phyloP scores from a whole-genome alignment of 2,113 vertebrate genomes.

The Tetrax tetrax region DNA sequence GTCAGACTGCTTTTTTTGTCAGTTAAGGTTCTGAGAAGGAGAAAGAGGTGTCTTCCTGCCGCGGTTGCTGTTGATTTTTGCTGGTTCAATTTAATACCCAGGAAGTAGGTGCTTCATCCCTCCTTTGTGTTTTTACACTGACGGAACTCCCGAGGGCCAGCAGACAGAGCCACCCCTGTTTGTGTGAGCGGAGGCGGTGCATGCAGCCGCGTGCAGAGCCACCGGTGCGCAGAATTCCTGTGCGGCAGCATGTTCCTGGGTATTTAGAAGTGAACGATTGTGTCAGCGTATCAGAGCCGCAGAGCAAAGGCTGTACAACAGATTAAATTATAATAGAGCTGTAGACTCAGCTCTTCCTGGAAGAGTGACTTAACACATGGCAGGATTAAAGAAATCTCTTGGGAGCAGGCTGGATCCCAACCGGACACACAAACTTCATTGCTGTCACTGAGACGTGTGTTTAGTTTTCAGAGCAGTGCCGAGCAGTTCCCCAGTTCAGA shows the following conservation, averaged over 20 bases:
- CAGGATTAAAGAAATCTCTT: neutral
- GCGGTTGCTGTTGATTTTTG: neutral
- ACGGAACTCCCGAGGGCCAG: neutral
- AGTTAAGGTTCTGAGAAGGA: neutral
- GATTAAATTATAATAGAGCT: neutral
- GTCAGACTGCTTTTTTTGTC: neutral
- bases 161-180: neutral
- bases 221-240: neutral
- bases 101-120: neutral
- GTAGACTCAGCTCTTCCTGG: neutral
- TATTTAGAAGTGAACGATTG: neutral
- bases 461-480: neutral
- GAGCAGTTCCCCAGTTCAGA: neutral
- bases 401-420: neutral
- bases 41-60: neutral
- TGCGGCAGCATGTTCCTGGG: neutral
- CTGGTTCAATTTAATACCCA: neutral
- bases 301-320: neutral
- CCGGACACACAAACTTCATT: neutral
- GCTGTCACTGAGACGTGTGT: neutral
- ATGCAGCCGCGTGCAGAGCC: neutral
- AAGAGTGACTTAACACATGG: neutral
- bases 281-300: neutral
- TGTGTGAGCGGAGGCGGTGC: neutral
- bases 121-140: neutral